Evolutionary conservation across 2,888 invertebrate species (phyloP), one percentile per base, ranked within the genome.

Genomic region (Chymomyza amoena): DNA sequence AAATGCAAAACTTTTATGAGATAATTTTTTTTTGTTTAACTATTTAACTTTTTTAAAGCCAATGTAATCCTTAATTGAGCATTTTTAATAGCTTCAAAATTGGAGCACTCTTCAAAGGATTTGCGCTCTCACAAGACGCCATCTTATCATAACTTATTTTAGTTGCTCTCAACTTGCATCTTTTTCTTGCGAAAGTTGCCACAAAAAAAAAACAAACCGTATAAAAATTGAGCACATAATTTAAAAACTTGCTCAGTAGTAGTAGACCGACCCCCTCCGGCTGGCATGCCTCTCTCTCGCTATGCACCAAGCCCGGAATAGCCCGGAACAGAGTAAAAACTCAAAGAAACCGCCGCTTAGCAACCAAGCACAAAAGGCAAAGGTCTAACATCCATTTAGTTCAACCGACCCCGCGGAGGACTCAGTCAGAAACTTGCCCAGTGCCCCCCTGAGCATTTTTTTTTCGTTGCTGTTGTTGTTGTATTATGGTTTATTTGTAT

Each of bases 401-500:
- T 13, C 39, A 13, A 45, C 4, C 54, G 74, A 62, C 28, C 59
- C 64, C 61, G 68, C 52, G 72, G 32, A 32, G 32, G 32, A 76
- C 57, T 76, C 54, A 61, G 65, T 18, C 52, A 50, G 60, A 52
- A 62, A 61, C 39, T 67, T 60, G 60, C 32, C n/a, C 16, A n/a
- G 28, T 36, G 71, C 62, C 60, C 62, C 50, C 67, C 39, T 61
- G 66, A 63, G 16, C 62, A 51, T 62, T 39, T 68, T 64, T 54
- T 70, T 32, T 62, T 32, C 7, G 2, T 39, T 39, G 39, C 13
- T 45, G 39, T 15, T 45, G 39, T 45, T 45, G 39, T 45, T 77
- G 73, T 77, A 68, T 77, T 75, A 73, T 63, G 77, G 56, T 81
- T 80, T 80, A 80, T 81, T 86, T 83, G 73, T 81, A 81, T 77